phyloP scores from a whole-genome alignment of 2,113 vertebrate species.

The Malurus alboscapulatus region DNA sequence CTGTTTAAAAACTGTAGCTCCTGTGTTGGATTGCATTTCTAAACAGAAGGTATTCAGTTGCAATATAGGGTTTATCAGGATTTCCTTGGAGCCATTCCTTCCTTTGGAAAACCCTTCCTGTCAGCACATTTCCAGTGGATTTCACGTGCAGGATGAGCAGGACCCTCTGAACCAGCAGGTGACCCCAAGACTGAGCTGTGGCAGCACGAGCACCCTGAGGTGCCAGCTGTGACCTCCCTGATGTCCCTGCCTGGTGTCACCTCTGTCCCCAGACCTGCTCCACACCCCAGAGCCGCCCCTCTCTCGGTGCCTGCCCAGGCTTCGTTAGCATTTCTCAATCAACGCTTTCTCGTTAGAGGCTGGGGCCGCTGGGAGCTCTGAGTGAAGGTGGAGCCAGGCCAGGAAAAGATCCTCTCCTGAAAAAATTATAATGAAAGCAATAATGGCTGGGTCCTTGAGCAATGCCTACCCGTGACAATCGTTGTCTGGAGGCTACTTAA shows the following conservation, averaged over 20 bases:
- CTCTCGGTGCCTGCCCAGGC: neutral
- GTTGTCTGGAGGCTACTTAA: conserved; percentile 64
- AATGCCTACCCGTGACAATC: conserved; percentile 27
- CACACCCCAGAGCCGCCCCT: neutral
- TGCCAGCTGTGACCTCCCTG: neutral
- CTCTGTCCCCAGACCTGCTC: neutral
- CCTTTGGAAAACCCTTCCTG: neutral
- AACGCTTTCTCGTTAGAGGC: neutral
- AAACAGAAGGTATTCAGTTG: neutral
- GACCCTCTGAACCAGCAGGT: neutral
- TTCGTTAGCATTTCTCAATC: conserved; percentile 46
- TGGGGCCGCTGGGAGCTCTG: conserved; percentile 29
- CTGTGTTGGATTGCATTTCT: fast-evolving
- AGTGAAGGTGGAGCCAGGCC: conserved; percentile 42
- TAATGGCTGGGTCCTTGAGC: conserved; percentile 55
- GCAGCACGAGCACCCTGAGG: neutral
- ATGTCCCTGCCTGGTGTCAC: neutral
- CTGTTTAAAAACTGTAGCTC: fast-evolving
- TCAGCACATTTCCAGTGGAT: neutral
- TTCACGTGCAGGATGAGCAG: neutral
- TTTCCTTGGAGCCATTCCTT: neutral
- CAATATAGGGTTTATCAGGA: neutral
- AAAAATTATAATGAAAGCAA: conserved; percentile 52
- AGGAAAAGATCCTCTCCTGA: conserved; percentile 40
- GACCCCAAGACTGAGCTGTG: neutral